Conservation (phyloP, 2,888 invertebrate species). For the Griposia aprilina region DNA sequence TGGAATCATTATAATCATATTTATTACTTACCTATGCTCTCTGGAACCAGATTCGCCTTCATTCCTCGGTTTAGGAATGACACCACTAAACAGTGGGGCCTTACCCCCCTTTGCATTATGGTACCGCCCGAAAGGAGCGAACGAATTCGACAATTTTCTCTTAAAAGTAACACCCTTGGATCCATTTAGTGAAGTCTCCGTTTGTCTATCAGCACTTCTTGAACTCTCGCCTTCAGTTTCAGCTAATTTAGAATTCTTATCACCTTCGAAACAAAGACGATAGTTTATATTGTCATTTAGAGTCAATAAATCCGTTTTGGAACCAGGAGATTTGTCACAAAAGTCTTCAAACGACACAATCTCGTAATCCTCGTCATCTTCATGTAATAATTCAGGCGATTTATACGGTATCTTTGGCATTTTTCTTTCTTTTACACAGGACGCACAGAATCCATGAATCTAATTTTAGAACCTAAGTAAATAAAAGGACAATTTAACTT, state of each 20-base stretch:
- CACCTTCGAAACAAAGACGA: constrained; percentile 86
- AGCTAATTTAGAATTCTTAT: constrained; percentile 77
- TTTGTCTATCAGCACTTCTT: constrained; percentile 77
- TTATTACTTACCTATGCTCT: constrained; percentile 80
- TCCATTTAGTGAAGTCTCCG: constrained; percentile 85
- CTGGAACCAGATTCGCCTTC: constrained; percentile 79
- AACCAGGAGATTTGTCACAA: constrained; percentile 89
- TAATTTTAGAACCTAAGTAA: constrained; percentile 62
- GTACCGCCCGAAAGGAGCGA: constrained; percentile 84
- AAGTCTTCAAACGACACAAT: constrained; percentile 91
- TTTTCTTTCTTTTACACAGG: constrained; percentile 62
- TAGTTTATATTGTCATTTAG: constrained; percentile 90
- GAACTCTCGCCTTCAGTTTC: constrained; percentile 83
- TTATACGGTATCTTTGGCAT: constrained; percentile 89
- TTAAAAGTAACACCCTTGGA: constrained; percentile 81
- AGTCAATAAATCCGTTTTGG: constrained; percentile 89
- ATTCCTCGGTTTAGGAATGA: constrained; percentile 80
- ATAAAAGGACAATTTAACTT: neutral
- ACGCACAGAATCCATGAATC: constrained; percentile 57
- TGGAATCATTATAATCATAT: too few species aligned
- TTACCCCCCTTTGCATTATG: constrained; percentile 76
- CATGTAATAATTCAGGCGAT: constrained; percentile 80
- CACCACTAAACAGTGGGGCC: constrained; percentile 82
- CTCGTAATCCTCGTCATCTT: constrained; percentile 87
- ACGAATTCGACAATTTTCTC: constrained; percentile 79